Percentiles rank a stretch among this genome's conserved stretches.
These are phyloP conservation scores for Eudyptes chrysolophus DNA, from an alignment of 2,113 vertebrate species.

Conservation along the genomic window DNA sequence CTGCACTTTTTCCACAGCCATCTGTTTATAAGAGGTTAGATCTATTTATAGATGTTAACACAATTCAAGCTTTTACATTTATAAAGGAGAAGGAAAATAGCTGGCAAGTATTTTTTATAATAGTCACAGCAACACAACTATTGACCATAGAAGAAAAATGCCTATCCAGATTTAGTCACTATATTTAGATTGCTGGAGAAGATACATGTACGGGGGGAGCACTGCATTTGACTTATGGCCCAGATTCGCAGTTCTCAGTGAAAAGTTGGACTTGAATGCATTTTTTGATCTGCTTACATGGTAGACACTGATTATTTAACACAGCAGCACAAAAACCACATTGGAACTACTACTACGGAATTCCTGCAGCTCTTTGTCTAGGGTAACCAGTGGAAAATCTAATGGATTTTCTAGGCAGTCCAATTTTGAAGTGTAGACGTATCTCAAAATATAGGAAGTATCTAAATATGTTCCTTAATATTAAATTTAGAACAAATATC, in stretches of 20 bases:
- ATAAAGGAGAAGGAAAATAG: neutral
- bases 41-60: neutral
- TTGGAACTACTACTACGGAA: neutral
- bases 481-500: neutral
- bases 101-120: neutral
- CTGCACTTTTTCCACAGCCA: conserved; percentile 96
- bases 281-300: neutral
- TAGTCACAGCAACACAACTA: neutral
- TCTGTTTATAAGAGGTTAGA: conserved; percentile 73
- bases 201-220: rapidly evolving
- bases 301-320: neutral
- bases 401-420: neutral
- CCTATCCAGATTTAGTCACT: neutral
- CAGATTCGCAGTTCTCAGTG: neutral
- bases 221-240: neutral
- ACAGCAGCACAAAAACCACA: neutral
- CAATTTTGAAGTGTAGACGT: neutral
- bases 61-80: neutral
- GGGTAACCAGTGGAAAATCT: neutral
- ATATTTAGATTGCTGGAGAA: neutral
- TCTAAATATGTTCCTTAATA: neutral
- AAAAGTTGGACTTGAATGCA: neutral
- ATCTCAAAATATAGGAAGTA: neutral
- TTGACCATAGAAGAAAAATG: neutral
- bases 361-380: neutral